These are phyloP conservation scores for Dioctria rufipes DNA, from an alignment of 2,888 invertebrate genomes.

Conservation along the genomic window DNA sequence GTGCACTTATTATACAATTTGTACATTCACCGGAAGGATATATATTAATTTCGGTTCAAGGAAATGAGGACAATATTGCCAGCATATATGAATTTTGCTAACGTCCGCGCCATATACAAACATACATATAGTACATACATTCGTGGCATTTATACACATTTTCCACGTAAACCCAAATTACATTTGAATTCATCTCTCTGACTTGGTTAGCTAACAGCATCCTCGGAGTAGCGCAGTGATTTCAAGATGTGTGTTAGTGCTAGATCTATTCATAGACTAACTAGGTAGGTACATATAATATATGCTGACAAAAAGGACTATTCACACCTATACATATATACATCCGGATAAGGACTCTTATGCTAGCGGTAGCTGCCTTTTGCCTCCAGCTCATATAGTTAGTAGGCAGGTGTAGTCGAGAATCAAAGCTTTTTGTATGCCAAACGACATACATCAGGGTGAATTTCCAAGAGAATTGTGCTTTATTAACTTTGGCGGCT, in stretches of 20 bases:
- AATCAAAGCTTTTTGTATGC: constrained; percentile 48
- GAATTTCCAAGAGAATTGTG: constrained; percentile 52
- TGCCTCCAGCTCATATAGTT: neutral
- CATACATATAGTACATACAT: no score
- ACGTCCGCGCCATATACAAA: constrained; percentile 4
- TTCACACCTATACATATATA: constrained; percentile 46
- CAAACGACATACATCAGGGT: constrained; percentile 38
- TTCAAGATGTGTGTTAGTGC: constrained; percentile 21
- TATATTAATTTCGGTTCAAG: constrained; percentile 57
- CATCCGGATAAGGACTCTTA: neutral
- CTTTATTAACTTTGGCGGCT: constrained; percentile 54
- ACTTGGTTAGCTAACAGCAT: constrained; percentile 9
- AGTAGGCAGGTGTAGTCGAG: neutral
- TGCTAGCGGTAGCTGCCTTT: neutral
- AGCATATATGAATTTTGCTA: constrained; percentile 35
- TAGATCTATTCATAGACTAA: neutral
- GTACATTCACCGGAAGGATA: constrained; percentile 53
- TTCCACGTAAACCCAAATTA: constrained; percentile 42
- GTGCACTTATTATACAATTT: constrained; percentile 54
- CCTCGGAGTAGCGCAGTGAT: neutral
- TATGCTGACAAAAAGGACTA: constrained; percentile 35
- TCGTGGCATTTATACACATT: constrained; percentile 2
- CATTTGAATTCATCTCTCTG: constrained; percentile 52
- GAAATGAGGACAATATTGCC: constrained; percentile 56
- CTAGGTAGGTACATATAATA: neutral